Evolutionary conservation across 2,113 vertebrate species (phyloP).

Genomic region (Eulemur macaco): DNA sequence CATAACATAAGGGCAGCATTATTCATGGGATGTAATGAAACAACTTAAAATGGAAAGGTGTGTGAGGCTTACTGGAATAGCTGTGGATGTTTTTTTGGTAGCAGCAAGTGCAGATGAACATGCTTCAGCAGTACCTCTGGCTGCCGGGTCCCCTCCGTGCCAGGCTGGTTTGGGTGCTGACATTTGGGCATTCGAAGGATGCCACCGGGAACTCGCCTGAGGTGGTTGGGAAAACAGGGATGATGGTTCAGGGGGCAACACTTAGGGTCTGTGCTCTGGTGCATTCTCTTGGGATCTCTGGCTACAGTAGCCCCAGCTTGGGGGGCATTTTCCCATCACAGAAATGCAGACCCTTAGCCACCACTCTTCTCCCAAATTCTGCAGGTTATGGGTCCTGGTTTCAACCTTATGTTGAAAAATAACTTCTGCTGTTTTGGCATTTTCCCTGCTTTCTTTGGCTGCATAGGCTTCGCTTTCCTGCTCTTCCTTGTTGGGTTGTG

Average conservation of each 20-base stretch:
- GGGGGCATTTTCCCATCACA: neutral
- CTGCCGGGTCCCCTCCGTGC: neutral
- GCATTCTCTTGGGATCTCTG: neutral
- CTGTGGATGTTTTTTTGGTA: neutral
- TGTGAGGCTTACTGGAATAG: neutral
- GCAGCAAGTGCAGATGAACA: too few species aligned
- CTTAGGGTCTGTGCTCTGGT: neutral
- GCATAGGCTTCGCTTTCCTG: rapidly evolving
- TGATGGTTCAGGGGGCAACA: neutral
- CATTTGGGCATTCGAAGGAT: neutral
- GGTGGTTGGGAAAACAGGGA: neutral
- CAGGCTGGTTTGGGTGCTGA: neutral
- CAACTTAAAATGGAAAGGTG: neutral
- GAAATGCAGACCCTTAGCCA: neutral
- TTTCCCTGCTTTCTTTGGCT: neutral
- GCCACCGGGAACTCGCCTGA: neutral
- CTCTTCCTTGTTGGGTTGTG: neutral
- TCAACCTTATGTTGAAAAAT: neutral
- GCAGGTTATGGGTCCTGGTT: too few species aligned
- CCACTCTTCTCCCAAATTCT: neutral
- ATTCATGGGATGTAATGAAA: neutral
- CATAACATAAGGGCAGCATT: neutral
- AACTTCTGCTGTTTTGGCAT: neutral
- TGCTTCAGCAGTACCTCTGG: neutral
- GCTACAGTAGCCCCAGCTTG: neutral